Evolutionary conservation across 2,797 vertebrate genomes (phyloP).

Genomic region (Melopsittacus undulatus): DNA sequence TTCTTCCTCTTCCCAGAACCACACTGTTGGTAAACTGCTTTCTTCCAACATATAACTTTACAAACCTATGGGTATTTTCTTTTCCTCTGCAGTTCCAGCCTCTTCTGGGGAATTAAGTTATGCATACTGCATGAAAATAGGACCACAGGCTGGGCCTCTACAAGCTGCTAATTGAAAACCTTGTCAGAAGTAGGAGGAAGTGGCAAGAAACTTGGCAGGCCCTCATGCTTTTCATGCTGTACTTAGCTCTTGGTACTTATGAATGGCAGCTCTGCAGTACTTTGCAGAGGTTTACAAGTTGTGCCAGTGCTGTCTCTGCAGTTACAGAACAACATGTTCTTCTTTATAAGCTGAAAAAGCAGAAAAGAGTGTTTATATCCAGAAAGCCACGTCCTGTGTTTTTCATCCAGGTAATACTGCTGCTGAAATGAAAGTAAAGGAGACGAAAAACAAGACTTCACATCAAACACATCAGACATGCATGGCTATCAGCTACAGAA

Average conservation of each 20-base stretch:
- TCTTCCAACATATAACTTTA: constrained; percentile 1
- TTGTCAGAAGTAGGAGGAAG: constrained; percentile 70
- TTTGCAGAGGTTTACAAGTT: constrained; percentile 48
- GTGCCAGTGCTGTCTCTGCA: constrained; percentile 30
- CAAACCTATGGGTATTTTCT: constrained; percentile 1
- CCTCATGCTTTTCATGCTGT: constrained; percentile 20
- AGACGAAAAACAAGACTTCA: neutral
- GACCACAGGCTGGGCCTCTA: constrained; percentile 65
- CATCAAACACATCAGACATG: neutral
- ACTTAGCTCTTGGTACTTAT: constrained; percentile 30
- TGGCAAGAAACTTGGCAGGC: constrained; percentile 57
- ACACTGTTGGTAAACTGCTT: neutral
- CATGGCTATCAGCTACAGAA: neutral
- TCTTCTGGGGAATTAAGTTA: constrained; percentile 58
- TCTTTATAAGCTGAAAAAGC: neutral
- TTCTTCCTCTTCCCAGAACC: neutral
- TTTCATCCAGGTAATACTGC: constrained; percentile 15
- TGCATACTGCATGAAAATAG: constrained; percentile 60
- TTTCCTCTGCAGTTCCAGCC: neutral
- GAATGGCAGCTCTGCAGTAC: constrained; percentile 48
- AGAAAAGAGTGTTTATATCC: neutral
- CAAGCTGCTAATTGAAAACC: constrained; percentile 78
- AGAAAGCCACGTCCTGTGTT: constrained; percentile 17
- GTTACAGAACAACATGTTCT: neutral
- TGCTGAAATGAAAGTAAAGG: neutral